A percentile compares a stretch with the other conserved stretches of the same genome.
These are phyloP conservation scores for Carposina sasakii DNA, from an alignment of 1,140 invertebrate genomes.

Conservation along the genomic window DNA sequence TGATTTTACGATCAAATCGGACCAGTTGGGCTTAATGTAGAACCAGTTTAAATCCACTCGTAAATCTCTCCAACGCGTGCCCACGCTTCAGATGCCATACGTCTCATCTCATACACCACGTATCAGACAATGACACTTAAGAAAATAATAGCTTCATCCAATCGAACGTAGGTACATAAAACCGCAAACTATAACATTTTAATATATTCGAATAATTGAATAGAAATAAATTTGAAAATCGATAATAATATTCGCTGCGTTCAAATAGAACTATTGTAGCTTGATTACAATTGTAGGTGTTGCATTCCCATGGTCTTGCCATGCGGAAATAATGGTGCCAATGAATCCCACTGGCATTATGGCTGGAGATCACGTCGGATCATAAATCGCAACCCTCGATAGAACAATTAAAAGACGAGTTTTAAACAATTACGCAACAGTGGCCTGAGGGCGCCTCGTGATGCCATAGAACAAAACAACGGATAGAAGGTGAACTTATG, in stretches of 20 bases:
- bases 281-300: slow-evolving; percentile 9
- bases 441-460: slow-evolving; percentile 56
- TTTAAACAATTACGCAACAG: slow-evolving; percentile 70
- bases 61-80: slow-evolving; percentile 55
- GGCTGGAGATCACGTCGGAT: slow-evolving; percentile 57
- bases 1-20: slow-evolving; percentile 63
- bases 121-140: too few relatives aligned
- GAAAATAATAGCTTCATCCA: too few relatives aligned
- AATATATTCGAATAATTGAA: too few relatives aligned
- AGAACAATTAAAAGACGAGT: slow-evolving; percentile 72
- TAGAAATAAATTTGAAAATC: too few relatives aligned
- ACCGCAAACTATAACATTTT: too few relatives aligned
- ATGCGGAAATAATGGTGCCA: slow-evolving; percentile 64
- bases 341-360: slow-evolving; percentile 55
- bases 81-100: slow-evolving; percentile 42
- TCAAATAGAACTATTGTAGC: slow-evolving; percentile 4
- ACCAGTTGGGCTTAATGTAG: slow-evolving; percentile 57
- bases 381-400: slow-evolving; percentile 66
- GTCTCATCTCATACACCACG: slow-evolving; percentile 31
- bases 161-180: too few relatives aligned
- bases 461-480: slow-evolving; percentile 31
- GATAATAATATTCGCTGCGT: too few relatives aligned
- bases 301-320: slow-evolving; percentile 49
- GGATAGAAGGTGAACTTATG: slow-evolving; percentile 1
- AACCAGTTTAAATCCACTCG: slow-evolving; percentile 65